Evolutionary conservation across 2,888 invertebrate genomes (phyloP).

Genomic region (Heliconius erato): DNA sequence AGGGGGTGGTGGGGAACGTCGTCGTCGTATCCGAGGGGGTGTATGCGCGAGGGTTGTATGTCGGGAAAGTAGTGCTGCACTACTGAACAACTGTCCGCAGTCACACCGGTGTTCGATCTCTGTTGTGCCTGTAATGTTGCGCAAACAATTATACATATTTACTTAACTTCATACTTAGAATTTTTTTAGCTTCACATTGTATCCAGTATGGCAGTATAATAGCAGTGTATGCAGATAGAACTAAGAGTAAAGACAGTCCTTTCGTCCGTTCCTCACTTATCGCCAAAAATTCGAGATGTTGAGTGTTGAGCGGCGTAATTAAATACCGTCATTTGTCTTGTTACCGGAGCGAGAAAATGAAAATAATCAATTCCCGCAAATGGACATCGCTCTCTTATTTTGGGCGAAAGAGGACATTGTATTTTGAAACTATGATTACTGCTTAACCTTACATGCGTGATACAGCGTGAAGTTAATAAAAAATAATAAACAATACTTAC

Average conservation of each 20-base stretch:
- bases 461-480: background rate
- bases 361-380: too few relatives aligned
- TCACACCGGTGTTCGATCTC: constrained; percentile 82
- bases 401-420: background rate
- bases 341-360: too few relatives aligned
- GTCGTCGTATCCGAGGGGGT: constrained; percentile 79
- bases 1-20: constrained; percentile 72
- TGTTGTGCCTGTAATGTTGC: constrained; percentile 61
- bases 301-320: too few relatives aligned
- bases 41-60: constrained; percentile 82
- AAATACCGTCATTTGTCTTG: too few relatives aligned
- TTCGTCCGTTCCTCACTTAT: too few relatives aligned
- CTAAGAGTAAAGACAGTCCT: too few relatives aligned
- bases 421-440: background rate
- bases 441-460: background rate
- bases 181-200: too few relatives aligned
- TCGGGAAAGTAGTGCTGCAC: constrained; percentile 75
- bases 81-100: constrained; percentile 80
- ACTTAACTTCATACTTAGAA: background rate
- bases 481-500: constrained; percentile 66
- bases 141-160: background rate
- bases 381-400: background rate
- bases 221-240: too few relatives aligned
- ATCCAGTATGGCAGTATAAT: too few relatives aligned
- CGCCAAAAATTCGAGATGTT: too few relatives aligned